Percentiles rank a stretch among this genome's conserved stretches.
These are phyloP conservation scores for Trichechus manatus DNA, from an alignment of 2,113 vertebrate species.

Conservation along the genomic window DNA sequence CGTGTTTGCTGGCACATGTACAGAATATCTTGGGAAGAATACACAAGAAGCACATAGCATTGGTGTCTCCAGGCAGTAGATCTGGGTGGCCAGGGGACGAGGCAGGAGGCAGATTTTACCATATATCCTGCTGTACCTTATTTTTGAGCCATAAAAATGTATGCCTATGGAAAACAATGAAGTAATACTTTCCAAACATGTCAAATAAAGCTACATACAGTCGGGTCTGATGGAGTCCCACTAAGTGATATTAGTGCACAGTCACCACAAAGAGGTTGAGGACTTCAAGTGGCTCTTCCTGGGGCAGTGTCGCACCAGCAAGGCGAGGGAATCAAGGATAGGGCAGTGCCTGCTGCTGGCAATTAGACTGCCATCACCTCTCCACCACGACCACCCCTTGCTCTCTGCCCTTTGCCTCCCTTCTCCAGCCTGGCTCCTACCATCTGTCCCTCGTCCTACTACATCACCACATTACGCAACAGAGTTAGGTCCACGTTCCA, in stretches of 20 bases:
- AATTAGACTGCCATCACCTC: not conserved
- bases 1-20: not conserved
- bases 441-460: not conserved
- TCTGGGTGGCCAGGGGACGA: not conserved
- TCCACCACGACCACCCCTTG: not conserved
- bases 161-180: constrained; percentile 12
- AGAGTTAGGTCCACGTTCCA: not conserved
- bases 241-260: not conserved
- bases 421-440: not conserved
- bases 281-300: not conserved
- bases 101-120: not conserved
- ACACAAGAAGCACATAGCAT: not conserved
- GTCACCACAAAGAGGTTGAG: not conserved
- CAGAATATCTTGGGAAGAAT: not conserved
- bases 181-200: not conserved
- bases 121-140: not conserved
- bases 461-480: rapidly evolving
- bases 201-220: not conserved
- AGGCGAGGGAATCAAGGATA: not conserved
- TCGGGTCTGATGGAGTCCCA: not conserved
- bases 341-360: rapidly evolving
- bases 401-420: too few species aligned
- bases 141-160: not conserved
- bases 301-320: not conserved
- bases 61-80: not conserved